Evolutionary conservation across 2,888 invertebrate species (phyloP).

Genomic region (Chloromyia formosa): DNA sequence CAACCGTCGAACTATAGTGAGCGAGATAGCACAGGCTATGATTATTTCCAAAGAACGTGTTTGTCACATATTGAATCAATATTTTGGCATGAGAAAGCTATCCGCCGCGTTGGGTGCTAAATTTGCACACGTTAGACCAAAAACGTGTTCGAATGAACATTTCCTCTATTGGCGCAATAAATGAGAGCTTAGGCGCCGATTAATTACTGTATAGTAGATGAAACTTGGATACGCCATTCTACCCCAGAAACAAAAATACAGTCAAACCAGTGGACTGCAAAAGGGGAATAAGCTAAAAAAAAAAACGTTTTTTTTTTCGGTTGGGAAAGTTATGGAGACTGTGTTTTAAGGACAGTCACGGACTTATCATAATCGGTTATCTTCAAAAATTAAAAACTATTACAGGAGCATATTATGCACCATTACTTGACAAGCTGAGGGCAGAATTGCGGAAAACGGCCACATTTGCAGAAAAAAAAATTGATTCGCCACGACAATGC

Average conservation of each 20-base stretch:
- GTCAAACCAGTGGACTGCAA: constrained; percentile 24
- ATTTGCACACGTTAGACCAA: constrained; percentile 55
- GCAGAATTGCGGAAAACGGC: constrained; percentile 50
- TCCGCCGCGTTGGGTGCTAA: constrained; percentile 57
- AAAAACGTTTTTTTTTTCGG: background rate
- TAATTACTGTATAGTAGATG: constrained; percentile 58
- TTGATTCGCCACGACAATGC: constrained; percentile 45
- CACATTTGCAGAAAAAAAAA: constrained; percentile 50
- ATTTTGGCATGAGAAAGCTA: constrained; percentile 55
- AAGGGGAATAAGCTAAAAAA: constrained; percentile 44
- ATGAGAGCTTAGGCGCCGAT: constrained; percentile 55
- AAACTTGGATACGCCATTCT: constrained; percentile 57
- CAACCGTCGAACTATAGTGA: constrained; percentile 56
- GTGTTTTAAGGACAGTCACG: constrained; percentile 11
- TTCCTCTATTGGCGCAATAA: constrained; percentile 55
- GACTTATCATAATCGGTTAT: constrained; percentile 39
- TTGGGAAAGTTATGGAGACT: constrained; percentile 24
- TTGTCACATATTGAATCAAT: constrained; percentile 53
- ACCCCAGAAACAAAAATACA: constrained; percentile 53
- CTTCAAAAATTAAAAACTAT: constrained; percentile 44
- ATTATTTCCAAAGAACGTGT: constrained; percentile 49
- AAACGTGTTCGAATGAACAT: constrained; percentile 54
- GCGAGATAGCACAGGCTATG: constrained; percentile 52
- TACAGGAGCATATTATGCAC: constrained; percentile 50
- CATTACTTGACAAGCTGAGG: constrained; percentile 50